Percentiles rank a stretch among this genome's conserved stretches.
These are phyloP conservation scores for Leptonema lineaticorne DNA, from an alignment of 1,140 invertebrate genomes.

Conservation along the genomic window DNA sequence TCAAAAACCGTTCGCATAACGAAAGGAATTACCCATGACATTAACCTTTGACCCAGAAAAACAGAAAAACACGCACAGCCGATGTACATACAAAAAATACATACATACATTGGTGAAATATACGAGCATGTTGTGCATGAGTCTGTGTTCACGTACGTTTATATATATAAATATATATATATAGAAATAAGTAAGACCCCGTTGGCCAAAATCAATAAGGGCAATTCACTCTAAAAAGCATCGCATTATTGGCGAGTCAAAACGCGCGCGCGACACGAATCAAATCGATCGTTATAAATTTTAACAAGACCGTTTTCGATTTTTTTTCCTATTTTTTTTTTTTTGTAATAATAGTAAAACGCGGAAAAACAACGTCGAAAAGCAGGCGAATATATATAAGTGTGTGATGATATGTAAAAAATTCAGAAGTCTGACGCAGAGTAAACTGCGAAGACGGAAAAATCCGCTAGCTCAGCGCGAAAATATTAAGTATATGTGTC, in stretches of 20 bases:
- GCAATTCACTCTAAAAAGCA: constrained; percentile 4
- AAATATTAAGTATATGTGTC: too few relatives aligned
- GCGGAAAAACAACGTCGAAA: background rate
- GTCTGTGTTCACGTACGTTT: too few relatives aligned
- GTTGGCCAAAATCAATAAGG: constrained; percentile 13
- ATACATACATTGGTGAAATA: too few relatives aligned
- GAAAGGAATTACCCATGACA: constrained; percentile 9
- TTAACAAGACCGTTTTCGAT: background rate
- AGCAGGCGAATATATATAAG: background rate
- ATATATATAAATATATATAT: background rate
- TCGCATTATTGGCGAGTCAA: constrained; percentile 10
- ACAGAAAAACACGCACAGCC: too few relatives aligned
- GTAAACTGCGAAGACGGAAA: too few relatives aligned
- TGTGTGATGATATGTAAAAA: background rate
- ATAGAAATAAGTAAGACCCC: background rate
- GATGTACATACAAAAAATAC: too few relatives aligned
- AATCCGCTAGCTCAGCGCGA: too few relatives aligned
- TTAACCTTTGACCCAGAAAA: constrained; percentile 20
- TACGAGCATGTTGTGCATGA: too few relatives aligned
- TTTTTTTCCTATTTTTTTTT: too few relatives aligned
- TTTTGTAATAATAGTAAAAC: background rate
- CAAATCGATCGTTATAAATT: constrained; percentile 7
- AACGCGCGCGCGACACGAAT: constrained; percentile 7
- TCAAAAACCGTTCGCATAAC: background rate
- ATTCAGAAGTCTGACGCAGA: too few relatives aligned